Conservation (phyloP, 1,140 invertebrate species). For the Hylyphantes graminicola region DNA sequence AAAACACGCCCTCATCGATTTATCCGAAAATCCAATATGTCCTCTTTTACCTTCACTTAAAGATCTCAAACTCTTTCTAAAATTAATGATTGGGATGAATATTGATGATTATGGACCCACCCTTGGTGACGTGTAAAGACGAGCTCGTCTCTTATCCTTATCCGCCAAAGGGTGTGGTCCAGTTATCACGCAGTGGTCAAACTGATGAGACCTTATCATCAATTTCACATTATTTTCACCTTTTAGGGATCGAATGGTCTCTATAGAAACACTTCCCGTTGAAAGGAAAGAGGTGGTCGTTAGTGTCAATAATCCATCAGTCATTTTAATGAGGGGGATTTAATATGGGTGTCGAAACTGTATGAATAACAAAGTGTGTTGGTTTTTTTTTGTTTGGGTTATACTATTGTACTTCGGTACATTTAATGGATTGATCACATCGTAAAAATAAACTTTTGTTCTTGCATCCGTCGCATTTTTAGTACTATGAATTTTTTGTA, state of each 20-base stretch:
- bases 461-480: too few relatives aligned
- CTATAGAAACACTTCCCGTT: not conserved
- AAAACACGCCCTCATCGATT: not conserved
- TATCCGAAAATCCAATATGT: not conserved
- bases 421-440: too few relatives aligned
- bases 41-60: not conserved
- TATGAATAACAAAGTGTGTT: too few relatives aligned
- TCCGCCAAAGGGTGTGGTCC: constrained; percentile 16
- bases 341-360: too few relatives aligned
- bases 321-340: too few relatives aligned
- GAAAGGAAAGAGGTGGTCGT: too few relatives aligned
- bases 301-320: too few relatives aligned
- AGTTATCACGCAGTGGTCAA: constrained; percentile 21
- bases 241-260: constrained; percentile 12
- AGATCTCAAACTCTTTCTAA: not conserved
- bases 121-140: constrained; percentile 24
- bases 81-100: constrained; percentile 15
- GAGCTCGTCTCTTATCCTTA: not conserved
- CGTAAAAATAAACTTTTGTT: too few relatives aligned
- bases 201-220: constrained; percentile 26
- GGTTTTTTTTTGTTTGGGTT: too few relatives aligned
- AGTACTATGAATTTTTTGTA: too few relatives aligned
- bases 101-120: constrained; percentile 25
- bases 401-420: too few relatives aligned
- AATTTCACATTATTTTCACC: constrained; percentile 20